Base-by-base conservation (phyloP, 1,140 invertebrate species). In the Apis laboriosa region DNA sequence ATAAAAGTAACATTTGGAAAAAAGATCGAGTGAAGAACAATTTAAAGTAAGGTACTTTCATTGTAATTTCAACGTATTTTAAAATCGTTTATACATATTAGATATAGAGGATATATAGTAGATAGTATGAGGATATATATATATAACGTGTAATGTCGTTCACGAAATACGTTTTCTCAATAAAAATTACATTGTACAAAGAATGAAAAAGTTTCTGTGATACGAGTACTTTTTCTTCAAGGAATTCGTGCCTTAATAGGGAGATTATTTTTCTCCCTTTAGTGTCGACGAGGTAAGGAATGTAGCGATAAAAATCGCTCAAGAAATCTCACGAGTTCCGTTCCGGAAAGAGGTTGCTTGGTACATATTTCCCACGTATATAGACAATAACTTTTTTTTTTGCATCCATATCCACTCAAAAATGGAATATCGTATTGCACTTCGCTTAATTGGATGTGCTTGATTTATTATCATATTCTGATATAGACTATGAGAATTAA, bases 261-360 rank as follows among this genome's bases (percentile, higher is more conserved):
- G 43, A 78, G 51, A 51, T 21, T 67, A 70, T 86, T 77, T 56
- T 43, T 86, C 53, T 63, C 55, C 15, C 21, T 58, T 28, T 58
- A 67, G 49, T 12, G 24, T 51, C 80, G 56, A 49, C 74, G 53
- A 17, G 34, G 61, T 28, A 68, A 80, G 72, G 70, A 84, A 83
- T 24, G 19, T 55, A 56, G 71, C n/a, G 80, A 88, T 85, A 88
- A 85, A 80, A 80, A 89, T 89, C 80, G 51, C 17, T 28, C 43
- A 64, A 73, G 60, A 86, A 75, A 67, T 89, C 87, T 64, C 86
- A 86, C 77, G 77, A 80, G 60, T 78, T 61, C 58, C 60, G 21
- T 77, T 71, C 77, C 77, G 84, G 87, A 89, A 88, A 88, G 71
- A 66, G 67, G 67, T 80, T 88, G 67, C 77, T 77, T 24, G 43